Evolutionary conservation across 2,797 vertebrate species (phyloP).

Genomic region (Agapornis canus): DNA sequence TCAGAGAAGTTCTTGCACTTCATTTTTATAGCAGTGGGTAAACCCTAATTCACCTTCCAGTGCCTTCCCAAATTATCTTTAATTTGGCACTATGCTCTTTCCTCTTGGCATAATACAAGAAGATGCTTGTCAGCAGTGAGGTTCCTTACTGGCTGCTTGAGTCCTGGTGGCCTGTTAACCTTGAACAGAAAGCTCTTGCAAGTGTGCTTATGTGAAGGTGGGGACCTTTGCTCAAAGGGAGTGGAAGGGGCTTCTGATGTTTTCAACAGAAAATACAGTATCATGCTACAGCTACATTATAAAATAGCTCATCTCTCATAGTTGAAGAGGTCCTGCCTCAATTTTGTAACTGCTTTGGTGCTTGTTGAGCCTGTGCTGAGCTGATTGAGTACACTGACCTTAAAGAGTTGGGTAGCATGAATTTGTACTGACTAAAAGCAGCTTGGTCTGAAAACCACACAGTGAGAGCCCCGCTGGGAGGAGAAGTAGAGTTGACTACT

Average conservation of each 20-base stretch:
- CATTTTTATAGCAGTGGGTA: background rate
- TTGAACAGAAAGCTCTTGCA: background rate
- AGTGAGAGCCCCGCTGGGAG: background rate
- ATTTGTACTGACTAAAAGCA: background rate
- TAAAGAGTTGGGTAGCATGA: background rate
- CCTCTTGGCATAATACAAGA: background rate
- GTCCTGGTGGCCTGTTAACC: background rate
- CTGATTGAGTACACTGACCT: background rate
- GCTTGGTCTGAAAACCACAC: background rate
- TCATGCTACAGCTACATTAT: background rate
- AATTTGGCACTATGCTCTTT: background rate
- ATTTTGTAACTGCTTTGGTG: background rate
- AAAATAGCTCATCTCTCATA: background rate
- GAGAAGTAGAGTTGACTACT: background rate
- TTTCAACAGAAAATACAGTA: background rate
- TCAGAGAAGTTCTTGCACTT: background rate
- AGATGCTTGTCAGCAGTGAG: background rate
- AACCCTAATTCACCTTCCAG: background rate
- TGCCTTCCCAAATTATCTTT: background rate
- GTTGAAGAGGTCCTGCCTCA: background rate
- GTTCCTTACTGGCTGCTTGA: background rate
- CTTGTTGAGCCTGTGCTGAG: background rate
- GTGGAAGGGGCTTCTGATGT: background rate
- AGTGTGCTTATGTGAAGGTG: fast-evolving
- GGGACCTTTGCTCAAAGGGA: background rate